A percentile compares a stretch with the other conserved stretches of the same genome.
phyloP scores from a whole-genome alignment of 2,888 invertebrate genomes.

The Drosophila mimica region DNA sequence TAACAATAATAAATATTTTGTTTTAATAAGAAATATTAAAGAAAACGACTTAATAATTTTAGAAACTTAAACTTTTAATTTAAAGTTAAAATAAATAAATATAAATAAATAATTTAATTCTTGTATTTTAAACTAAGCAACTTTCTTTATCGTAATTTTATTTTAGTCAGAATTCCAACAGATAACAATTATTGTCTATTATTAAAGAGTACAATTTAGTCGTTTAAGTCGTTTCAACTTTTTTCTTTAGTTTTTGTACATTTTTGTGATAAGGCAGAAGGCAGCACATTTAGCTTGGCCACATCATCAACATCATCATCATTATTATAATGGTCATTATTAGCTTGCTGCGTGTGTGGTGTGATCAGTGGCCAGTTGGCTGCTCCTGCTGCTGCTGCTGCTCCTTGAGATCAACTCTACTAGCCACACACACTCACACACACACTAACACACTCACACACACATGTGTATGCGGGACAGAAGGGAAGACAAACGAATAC shows the following conservation, averaged over 20 bases:
- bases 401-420: slow-evolving; percentile 48
- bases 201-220: not conserved
- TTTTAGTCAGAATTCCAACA: not conserved
- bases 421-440: slow-evolving; percentile 40
- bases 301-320: slow-evolving; percentile 33
- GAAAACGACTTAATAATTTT: too few species aligned
- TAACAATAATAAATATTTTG: not conserved
- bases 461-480: slow-evolving; percentile 12
- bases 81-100: not conserved
- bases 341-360: slow-evolving; percentile 72
- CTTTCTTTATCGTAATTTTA: not conserved
- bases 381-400: slow-evolving; percentile 27
- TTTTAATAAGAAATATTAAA: too few species aligned
- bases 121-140: too few species aligned
- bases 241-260: slow-evolving; percentile 14
- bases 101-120: not conserved
- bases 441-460: slow-evolving; percentile 17
- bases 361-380: slow-evolving; percentile 66
- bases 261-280: slow-evolving; percentile 45
- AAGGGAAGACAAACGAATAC: slow-evolving; percentile 34
- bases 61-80: not conserved
- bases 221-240: not conserved
- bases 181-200: not conserved
- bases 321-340: slow-evolving; percentile 50
- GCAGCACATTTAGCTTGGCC: slow-evolving; percentile 27